Evolutionary conservation across 2,113 vertebrate species (phyloP), one percentile per base, ranked within the genome.

Genomic region (Typhlomys cinereus): DNA sequence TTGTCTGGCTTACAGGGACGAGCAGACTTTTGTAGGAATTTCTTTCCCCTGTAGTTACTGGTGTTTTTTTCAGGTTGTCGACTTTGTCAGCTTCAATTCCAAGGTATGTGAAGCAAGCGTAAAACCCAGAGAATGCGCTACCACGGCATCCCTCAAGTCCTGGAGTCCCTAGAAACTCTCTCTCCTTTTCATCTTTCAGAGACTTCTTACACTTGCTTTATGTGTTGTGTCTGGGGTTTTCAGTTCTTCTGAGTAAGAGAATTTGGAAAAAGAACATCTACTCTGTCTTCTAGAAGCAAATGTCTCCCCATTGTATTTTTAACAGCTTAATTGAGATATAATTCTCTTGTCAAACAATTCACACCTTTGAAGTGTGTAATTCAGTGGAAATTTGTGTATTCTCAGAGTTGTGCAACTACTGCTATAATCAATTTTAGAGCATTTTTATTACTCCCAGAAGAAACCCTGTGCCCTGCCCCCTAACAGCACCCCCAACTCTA

Each of bases 261-360:
- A 79, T 20, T 84, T 48, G 29, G 29, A 50, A 67, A 61, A 59
- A 70, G 61, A 10, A n/a, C 8, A 73, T 66, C 64, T 70, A 29
- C 57, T 80, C 66, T 59, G 13, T 31, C 50, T 89, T 80, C 44
- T 25, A 61, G 41, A 73, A 73, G 23, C 23, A 52, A 74, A 94
- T 44, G 5, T 52, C 74, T 73, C 80, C n/a, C 41, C 10, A 14
- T 31, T 59, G 62, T 74, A 34, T 31, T 85, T 88, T 79, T 89
- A 89, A 84, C 44, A 50, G 66, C 48, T 85, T 92, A 80, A 66
- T 66, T 73, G 92, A 54, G 74, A 83, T 64, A 66, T 44, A 78
- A 20, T 83, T 93, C 62, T 52, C 8, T 76, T 67, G 62, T 62
- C 67, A 74, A 87, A 80, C 20, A 44, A 39, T 21, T 50, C 8